Base-by-base conservation (phyloP, 2,797 vertebrate genomes). In the Coregonus suidteri region DNA sequence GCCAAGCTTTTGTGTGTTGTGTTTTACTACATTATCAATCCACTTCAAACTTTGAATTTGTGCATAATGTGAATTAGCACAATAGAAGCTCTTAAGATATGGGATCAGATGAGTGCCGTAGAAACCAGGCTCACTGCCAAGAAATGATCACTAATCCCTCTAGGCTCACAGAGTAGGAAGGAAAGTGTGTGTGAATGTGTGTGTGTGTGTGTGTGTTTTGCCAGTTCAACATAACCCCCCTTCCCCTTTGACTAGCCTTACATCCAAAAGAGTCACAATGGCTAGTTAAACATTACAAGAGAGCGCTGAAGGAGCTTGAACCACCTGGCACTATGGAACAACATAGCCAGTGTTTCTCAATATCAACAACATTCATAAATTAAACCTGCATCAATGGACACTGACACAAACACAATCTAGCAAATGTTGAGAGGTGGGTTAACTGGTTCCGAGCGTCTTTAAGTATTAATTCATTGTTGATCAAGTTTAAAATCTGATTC, bases 281-380 rank as follows among this genome's bases (percentile, higher is more conserved):
- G 70, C 81, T 84, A 79, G 91, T 91, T 91, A 92, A 93, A 90
- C 84, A 91, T 90, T 91, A 86, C 67, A 87, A 80, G 76, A 80
- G 75, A 81, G 35, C 3, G 56, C 41, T 15, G 77, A 76, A 73
- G 41, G 75, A 65, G 76, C 80, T 81, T 79, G 73, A 83, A 81
- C 84, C 79, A 81, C 82, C 84, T 84, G 83, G 84, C 75, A 83
- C 78, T 30, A 75, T 14, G 71, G 56, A 78, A 70, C 51, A 77
- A 81, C 84, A 79, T 35, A 59, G 1, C 35, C 41, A 47, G 59
- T 77, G 31, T 78, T 81, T 67, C 62, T 75, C 16, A 34, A 66
- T 20, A 6, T 6, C n/a, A 16, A 75, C 74, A 76, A 56, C 66
- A 78, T 71, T 80, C 81, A 16, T 62, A 11, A 47, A 47, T 13